Percentiles rank a stretch among this genome's conserved stretches.
Conservation (phyloP, 2,113 vertebrate species). For the Peromyscus leucopus region DNA sequence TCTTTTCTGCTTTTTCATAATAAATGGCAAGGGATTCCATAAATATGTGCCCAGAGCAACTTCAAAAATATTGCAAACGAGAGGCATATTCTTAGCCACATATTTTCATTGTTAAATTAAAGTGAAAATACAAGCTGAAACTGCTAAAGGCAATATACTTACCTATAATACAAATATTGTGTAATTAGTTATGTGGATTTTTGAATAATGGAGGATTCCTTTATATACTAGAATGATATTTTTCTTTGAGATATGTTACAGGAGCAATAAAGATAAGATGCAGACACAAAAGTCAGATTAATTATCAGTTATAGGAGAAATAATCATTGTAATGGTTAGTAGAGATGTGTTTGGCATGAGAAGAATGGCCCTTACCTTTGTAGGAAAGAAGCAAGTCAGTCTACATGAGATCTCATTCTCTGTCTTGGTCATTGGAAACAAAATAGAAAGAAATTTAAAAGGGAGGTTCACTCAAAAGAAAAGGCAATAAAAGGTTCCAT, state of each 20-base stretch:
- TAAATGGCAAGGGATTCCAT: slow-evolving; percentile 67
- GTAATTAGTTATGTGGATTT: slow-evolving; percentile 59
- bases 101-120: slow-evolving; percentile 63
- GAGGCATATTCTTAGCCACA: neutral
- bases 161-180: neutral
- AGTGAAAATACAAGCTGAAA: slow-evolving; percentile 54
- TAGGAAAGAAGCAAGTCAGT: slow-evolving; percentile 48
- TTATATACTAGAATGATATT: slow-evolving; percentile 44
- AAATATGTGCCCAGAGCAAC: slow-evolving; percentile 62
- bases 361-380: slow-evolving; percentile 18
- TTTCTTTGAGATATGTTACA: slow-evolving; percentile 29
- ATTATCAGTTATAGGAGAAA: slow-evolving; percentile 24
- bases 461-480: slow-evolving; percentile 19
- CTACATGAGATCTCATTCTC: neutral
- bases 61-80: slow-evolving; percentile 62
- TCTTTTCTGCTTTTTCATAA: slow-evolving; percentile 74
- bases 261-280: slow-evolving; percentile 42
- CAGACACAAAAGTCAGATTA: slow-evolving; percentile 37
- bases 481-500: neutral
- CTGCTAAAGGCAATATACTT: slow-evolving; percentile 44
- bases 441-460: slow-evolving; percentile 50
- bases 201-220: slow-evolving; percentile 47
- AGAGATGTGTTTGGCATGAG: neutral
- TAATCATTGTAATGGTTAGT: slow-evolving; percentile 31
- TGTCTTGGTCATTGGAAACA: slow-evolving; percentile 22